Conservation (phyloP, 1,140 invertebrate species). For the Microplitis mediator region DNA sequence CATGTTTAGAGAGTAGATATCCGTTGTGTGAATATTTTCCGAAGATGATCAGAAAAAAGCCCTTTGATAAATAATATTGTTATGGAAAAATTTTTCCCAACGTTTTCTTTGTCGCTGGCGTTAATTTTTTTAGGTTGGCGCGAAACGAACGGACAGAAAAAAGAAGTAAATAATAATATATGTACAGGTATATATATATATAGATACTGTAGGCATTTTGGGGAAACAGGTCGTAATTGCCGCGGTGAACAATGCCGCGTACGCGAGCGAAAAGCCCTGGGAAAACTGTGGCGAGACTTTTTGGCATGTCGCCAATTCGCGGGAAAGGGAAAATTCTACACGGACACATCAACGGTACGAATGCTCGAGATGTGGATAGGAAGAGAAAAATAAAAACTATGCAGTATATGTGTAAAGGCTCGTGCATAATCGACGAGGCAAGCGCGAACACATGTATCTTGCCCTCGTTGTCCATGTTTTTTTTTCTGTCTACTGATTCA, state of each 20-base stretch:
- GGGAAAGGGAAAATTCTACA: neutral
- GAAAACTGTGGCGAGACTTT: neutral
- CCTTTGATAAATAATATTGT: no score
- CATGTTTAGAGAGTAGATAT: no score
- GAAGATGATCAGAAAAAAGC: no score
- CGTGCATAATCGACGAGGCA: constrained; percentile 20
- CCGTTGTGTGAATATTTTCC: no score
- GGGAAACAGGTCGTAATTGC: constrained; percentile 23
- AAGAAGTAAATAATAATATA: no score
- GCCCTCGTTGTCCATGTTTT: neutral
- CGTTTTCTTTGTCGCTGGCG: no score
- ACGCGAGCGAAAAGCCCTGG: constrained; percentile 11
- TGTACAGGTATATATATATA: no score
- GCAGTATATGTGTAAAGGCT: neutral
- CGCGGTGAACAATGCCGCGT: constrained; percentile 20
- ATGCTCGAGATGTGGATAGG: neutral
- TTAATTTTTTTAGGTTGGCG: no score
- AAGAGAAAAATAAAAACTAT: no score
- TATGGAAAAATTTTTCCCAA: no score
- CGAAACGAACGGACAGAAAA: no score
- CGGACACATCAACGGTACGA: neutral
- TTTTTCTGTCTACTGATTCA: neutral
- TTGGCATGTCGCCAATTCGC: constrained; percentile 13
- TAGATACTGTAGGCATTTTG: constrained; percentile 3
- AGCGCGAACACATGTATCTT: constrained; percentile 14